Evolutionary conservation across 2,888 invertebrate species (phyloP), one percentile per base, ranked within the genome.

Genomic region (Incurvaria masculella): DNA sequence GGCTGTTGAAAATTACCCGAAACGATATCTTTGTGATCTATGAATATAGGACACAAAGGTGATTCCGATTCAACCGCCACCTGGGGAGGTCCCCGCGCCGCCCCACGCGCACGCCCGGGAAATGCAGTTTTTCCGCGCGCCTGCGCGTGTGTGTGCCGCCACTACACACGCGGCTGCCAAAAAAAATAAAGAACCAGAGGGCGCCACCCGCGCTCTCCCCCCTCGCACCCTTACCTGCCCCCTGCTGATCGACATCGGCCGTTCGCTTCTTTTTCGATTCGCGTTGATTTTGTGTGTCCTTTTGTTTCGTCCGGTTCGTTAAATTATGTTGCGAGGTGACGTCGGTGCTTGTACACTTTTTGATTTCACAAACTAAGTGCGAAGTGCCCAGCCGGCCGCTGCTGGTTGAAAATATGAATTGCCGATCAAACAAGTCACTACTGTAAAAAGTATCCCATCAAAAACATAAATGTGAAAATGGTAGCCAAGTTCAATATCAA

Each of bases 21-120:
- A n/a, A n/a, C n/a, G n/a, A n/a, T n/a, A n/a, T n/a, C n/a, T n/a
- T n/a, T n/a, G n/a, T n/a, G n/a, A n/a, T n/a, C n/a, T n/a, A n/a
- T n/a, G n/a, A 76, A 75, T 78, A 78, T 78, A 73, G 71, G 76
- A 76, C 75, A 76, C 76, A 78, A 78, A 75, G 76, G 76, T 76
- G 72, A 75, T 75, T 66, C 69, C 72, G 65, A 21, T 40, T 46
- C 23, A 38, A 68, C 69, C 69, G n/a, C n/a, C n/a, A n/a, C n/a
- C n/a, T n/a, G n/a, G n/a, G n/a, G n/a, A n/a, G n/a, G n/a, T n/a
- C 71, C 74, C 10, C 23, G 23, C 23, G 23, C 5, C 23, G 10
- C 10, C n/a, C 23, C 5, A 23, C 23, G 33, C 11, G 11, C 11
- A 8, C 8, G 33, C 6, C 8, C 33, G 33, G 33, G 14, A 33